Evolutionary conservation across 2,888 invertebrate genomes (phyloP), one percentile per base, ranked within the genome.

Genomic region (Macaria notata): DNA sequence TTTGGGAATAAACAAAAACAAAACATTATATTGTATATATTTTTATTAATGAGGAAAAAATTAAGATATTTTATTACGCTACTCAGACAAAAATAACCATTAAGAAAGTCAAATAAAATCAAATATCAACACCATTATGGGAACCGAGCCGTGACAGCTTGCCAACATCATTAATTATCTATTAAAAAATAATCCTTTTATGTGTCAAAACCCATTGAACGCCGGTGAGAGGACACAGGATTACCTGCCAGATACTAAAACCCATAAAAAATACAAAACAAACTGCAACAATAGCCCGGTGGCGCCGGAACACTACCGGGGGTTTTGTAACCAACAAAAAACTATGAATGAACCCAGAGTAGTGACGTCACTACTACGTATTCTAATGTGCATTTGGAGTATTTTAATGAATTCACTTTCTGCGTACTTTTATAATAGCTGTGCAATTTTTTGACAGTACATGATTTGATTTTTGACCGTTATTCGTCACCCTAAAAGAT

Each of bases 101-200:
- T 19, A 19, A 42, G 9, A 55, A 55, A 58, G 48, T 63, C 62
- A 67, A 54, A 60, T 68, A 66, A 69, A 71, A 68, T 58, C 57
- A 64, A 68, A 75, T 66, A 69, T 64, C 58, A 62, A 70, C 70
- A 64, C 53, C 46, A 49, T 66, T 59, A 58, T 60, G 45, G 54
- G 58, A 73, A 70, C 75, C 74, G 73, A 75, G 75, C 73, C 70
- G 61, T 73, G 69, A 75, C 78, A 73, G 65, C 62, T 51, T 55
- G 50, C 68, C 62, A 76, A 79, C 82, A 86, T 85, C 88, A 89
- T 90, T 90, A 90, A 88, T 87, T 89, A 90, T 84, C 84, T 86
- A 89, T 90, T 88, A 89, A 77, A 84, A 81, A 84, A 79, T 89
- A 89, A 91, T 90, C 90, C 89, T 81, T 89, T 86, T 85, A 86